Percentiles rank a stretch among this genome's conserved stretches.
Evolutionary conservation across 2,888 invertebrate species (phyloP).

Genomic region (Agapostemon virescens): DNA sequence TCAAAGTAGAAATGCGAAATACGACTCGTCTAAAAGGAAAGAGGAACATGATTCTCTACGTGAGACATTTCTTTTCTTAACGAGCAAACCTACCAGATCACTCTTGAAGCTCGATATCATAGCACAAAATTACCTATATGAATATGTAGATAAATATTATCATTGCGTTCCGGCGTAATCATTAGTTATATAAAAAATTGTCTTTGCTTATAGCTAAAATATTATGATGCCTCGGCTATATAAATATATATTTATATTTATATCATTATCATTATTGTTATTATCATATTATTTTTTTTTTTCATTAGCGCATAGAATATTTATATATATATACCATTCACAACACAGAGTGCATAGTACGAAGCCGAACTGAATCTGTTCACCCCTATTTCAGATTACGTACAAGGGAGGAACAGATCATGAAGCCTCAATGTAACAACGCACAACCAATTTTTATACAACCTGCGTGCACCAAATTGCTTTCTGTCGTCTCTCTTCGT

Average conservation of each 20-base stretch:
- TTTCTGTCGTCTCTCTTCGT: constrained; percentile 51
- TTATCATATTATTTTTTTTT: constrained; percentile 66
- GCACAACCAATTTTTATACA: constrained; percentile 80
- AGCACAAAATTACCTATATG: constrained; percentile 71
- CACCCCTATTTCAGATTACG: constrained; percentile 57
- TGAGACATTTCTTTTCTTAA: constrained; percentile 54
- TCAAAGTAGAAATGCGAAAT: constrained; percentile 25
- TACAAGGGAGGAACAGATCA: constrained; percentile 64
- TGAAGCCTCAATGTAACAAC: constrained; percentile 77
- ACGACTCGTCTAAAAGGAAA: constrained; percentile 55
- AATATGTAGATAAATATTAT: constrained; percentile 77
- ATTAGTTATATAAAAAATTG: constrained; percentile 78
- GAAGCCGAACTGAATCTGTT: constrained; percentile 76
- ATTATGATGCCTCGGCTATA: constrained; percentile 79
- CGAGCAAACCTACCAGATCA: constrained; percentile 57
- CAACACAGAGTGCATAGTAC: constrained; percentile 81
- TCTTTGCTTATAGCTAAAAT: constrained; percentile 80
- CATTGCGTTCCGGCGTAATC: constrained; percentile 70
- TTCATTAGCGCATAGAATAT: constrained; percentile 55
- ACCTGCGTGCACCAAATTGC: constrained; percentile 76
- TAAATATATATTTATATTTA: constrained; percentile 77
- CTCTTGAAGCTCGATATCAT: constrained; percentile 67
- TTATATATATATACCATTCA: constrained; percentile 73
- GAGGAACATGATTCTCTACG: constrained; percentile 62
- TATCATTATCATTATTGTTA: constrained; percentile 69